Evolutionary conservation across 2,888 invertebrate species (phyloP).

Genomic region (Aplocera efformata): DNA sequence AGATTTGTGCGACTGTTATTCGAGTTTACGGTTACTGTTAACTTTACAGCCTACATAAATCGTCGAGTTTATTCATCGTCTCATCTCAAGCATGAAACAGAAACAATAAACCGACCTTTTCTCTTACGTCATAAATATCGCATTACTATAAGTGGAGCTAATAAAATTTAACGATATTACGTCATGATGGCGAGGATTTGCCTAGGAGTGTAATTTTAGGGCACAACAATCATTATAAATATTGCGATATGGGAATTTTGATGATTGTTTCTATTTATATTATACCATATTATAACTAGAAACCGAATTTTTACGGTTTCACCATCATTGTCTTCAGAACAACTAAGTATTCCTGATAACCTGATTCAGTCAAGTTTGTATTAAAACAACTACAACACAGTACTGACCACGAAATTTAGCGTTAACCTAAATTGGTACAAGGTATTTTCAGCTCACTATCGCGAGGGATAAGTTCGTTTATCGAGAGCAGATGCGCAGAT

Average conservation of each 20-base stretch:
- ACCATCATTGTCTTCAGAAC: too few species aligned
- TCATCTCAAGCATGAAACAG: constrained; percentile 62
- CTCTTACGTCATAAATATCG: constrained; percentile 66
- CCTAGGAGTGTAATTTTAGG: constrained; percentile 30
- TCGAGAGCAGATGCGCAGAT: constrained; percentile 33
- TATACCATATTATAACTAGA: too few species aligned
- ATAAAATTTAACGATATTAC: constrained; percentile 66
- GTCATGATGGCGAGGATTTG: constrained; percentile 40
- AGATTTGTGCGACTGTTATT: constrained; percentile 49
- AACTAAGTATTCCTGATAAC: too few species aligned
- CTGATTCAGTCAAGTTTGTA: constrained; percentile 24
- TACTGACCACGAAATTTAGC: constrained; percentile 48
- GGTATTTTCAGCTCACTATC: constrained; percentile 41
- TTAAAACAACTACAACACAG: constrained; percentile 31
- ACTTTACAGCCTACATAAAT: constrained; percentile 62
- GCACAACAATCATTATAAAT: constrained; percentile 19
- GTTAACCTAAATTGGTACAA: constrained; percentile 26
- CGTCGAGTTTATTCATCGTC: constrained; percentile 62
- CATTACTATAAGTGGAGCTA: constrained; percentile 66
- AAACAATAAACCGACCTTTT: constrained; percentile 66
- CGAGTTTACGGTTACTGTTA: constrained; percentile 46
- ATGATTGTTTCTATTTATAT: too few species aligned
- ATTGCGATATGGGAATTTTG: background rate
- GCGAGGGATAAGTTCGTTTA: constrained; percentile 37
- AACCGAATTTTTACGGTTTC: too few species aligned